Conservation (phyloP, 2,888 invertebrate genomes). For the Drosophila tripunctata region DNA sequence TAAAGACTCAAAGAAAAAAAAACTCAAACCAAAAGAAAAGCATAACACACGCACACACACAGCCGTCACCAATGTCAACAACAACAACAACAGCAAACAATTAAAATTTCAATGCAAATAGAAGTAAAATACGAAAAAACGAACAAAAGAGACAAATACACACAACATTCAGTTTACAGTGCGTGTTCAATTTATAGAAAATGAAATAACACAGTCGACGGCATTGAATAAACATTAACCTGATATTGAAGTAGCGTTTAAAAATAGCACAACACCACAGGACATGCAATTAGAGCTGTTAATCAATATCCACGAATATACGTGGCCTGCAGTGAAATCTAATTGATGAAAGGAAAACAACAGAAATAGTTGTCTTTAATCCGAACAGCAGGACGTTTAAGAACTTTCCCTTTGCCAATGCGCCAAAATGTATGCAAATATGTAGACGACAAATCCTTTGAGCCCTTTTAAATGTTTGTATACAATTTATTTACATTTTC, state of each 20-base stretch:
- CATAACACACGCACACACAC: slow-evolving; percentile 5
- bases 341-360: neutral
- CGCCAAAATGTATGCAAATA: slow-evolving; percentile 24
- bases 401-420: slow-evolving; percentile 23
- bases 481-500: slow-evolving; percentile 58
- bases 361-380: slow-evolving; percentile 11
- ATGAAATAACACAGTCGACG: slow-evolving; percentile 48
- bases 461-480: slow-evolving; percentile 59
- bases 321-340: neutral
- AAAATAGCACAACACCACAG: neutral
- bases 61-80: slow-evolving; percentile 52
- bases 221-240: slow-evolving; percentile 53
- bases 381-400: neutral
- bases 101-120: slow-evolving; percentile 58
- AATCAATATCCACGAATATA: neutral
- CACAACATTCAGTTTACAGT: slow-evolving; percentile 6
- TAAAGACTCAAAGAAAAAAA: slow-evolving; percentile 33
- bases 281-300: slow-evolving; percentile 5
- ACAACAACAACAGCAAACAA: slow-evolving; percentile 56
- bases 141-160: slow-evolving; percentile 24
- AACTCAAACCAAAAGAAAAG: neutral
- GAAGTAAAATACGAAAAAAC: slow-evolving; percentile 10
- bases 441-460: slow-evolving; percentile 54
- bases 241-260: slow-evolving; percentile 28
- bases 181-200: slow-evolving; percentile 39